These are phyloP conservation scores for Cetonia aurata DNA, from an alignment of 2,888 invertebrate species.

Conservation along the genomic window DNA sequence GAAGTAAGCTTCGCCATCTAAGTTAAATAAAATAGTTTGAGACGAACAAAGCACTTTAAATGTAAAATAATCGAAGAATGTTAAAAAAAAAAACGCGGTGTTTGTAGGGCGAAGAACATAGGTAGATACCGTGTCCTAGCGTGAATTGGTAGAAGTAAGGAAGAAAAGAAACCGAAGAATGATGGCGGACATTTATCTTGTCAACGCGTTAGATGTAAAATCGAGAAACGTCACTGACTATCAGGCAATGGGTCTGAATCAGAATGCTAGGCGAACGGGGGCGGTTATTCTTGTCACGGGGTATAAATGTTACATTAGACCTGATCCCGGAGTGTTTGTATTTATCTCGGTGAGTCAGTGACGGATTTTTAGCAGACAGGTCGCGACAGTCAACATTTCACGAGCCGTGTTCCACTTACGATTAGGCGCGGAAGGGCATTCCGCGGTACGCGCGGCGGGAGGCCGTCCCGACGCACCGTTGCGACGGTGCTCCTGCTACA, in stretches of 20 bases:
- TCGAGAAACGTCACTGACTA: conserved; percentile 55
- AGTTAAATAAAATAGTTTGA: too few species aligned
- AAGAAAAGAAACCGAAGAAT: conserved; percentile 53
- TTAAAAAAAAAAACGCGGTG: conserved; percentile 6
- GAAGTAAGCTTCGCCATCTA: too few species aligned
- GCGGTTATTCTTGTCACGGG: conserved; percentile 56
- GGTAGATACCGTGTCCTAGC: conserved; percentile 12
- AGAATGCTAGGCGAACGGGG: conserved; percentile 52
- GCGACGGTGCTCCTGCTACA: neutral
- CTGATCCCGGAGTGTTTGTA: conserved; percentile 59
- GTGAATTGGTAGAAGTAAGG: conserved; percentile 51
- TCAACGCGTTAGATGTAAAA: conserved; percentile 55
- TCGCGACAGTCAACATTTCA: conserved; percentile 56
- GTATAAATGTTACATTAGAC: conserved; percentile 60
- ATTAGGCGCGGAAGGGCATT: conserved; percentile 40
- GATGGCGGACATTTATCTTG: conserved; percentile 62
- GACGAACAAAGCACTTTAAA: too few species aligned
- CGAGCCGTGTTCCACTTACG: conserved; percentile 49
- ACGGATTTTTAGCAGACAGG: conserved; percentile 55
- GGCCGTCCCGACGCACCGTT: neutral
- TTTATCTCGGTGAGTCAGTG: conserved; percentile 58
- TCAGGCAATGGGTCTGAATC: conserved; percentile 57
- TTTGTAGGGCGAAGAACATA: conserved; percentile 16
- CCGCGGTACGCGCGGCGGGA: neutral
- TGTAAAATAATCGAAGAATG: too few species aligned